phyloP scores from a whole-genome alignment of 2,888 invertebrate genomes.

The Caenorhabditis imperialis region DNA sequence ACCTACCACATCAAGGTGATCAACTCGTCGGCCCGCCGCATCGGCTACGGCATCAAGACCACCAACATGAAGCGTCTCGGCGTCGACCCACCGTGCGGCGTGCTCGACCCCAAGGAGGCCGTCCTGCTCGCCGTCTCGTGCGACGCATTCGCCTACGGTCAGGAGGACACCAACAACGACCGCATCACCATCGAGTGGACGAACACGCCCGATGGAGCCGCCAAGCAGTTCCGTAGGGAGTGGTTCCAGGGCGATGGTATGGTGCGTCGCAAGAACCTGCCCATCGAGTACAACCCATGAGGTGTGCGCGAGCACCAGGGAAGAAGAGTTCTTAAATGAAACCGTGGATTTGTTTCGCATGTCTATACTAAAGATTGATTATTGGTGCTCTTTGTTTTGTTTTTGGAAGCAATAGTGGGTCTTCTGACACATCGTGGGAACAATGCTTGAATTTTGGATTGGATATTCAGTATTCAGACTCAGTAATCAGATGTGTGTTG shows the following conservation, averaged over 20 bases:
- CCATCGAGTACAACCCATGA: slow-evolving; percentile 59
- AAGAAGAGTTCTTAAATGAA: no score
- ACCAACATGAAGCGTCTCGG: slow-evolving; percentile 73
- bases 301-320: no score
- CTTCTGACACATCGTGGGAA: no score
- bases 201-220: slow-evolving; percentile 67
- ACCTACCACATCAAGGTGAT: slow-evolving; percentile 66
- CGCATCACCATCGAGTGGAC: slow-evolving; percentile 71
- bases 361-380: no score
- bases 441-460: no score
- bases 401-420: no score
- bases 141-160: slow-evolving; percentile 70
- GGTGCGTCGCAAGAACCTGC: slow-evolving; percentile 67
- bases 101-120: slow-evolving; percentile 73
- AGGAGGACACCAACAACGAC: slow-evolving; percentile 70
- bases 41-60: slow-evolving; percentile 75
- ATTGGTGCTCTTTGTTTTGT: no score
- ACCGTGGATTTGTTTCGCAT: no score
- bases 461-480: no score
- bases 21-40: slow-evolving; percentile 63
- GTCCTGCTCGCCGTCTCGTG: slow-evolving; percentile 72
- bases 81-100: slow-evolving; percentile 72
- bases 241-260: slow-evolving; percentile 72
- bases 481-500: no score
- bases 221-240: slow-evolving; percentile 69